These are phyloP conservation scores for Bellardia bayeri DNA, from an alignment of 2,888 invertebrate genomes.

Conservation along the genomic window DNA sequence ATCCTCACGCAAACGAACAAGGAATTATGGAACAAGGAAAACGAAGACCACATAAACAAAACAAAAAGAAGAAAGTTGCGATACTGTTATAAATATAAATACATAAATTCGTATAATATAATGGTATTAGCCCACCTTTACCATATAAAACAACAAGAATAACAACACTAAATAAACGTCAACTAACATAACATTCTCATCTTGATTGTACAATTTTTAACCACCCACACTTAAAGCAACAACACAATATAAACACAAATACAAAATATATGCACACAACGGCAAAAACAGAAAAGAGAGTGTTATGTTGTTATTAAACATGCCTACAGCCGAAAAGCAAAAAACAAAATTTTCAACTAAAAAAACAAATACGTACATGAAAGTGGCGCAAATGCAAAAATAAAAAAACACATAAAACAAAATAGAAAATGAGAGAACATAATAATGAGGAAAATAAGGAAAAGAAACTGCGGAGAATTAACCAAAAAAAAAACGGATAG, in stretches of 20 bases:
- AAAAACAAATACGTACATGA: slow-evolving; percentile 37
- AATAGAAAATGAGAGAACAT: slow-evolving; percentile 64
- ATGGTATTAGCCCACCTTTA: slow-evolving; percentile 32
- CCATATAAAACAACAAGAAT: slow-evolving; percentile 8
- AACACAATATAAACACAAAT: slow-evolving; percentile 24
- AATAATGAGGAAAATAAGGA: slow-evolving; percentile 50
- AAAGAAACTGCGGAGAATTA: slow-evolving; percentile 27
- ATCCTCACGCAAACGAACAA: slow-evolving; percentile 43
- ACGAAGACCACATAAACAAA: slow-evolving; percentile 16
- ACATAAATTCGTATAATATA: neutral
- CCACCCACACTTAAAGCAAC: slow-evolving; percentile 54
- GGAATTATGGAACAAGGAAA: slow-evolving; percentile 38
- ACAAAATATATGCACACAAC: slow-evolving; percentile 1
- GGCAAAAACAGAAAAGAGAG: neutral
- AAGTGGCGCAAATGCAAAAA: slow-evolving; percentile 71
- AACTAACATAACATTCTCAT: slow-evolving; percentile 33
- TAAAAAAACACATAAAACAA: slow-evolving; percentile 36
- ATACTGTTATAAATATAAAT: slow-evolving; percentile 15
- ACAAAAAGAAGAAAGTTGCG: slow-evolving; percentile 36
- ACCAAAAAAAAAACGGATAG: slow-evolving; percentile 39
- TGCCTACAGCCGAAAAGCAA: slow-evolving; percentile 32
- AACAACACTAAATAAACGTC: slow-evolving; percentile 6
- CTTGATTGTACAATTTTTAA: slow-evolving; percentile 24
- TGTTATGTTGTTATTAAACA: slow-evolving; percentile 45
- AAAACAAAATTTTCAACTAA: slow-evolving; percentile 47